Evolutionary conservation across 2,888 invertebrate species (phyloP), one percentile per base, ranked within the genome.

Genomic region (Neria commutata): DNA sequence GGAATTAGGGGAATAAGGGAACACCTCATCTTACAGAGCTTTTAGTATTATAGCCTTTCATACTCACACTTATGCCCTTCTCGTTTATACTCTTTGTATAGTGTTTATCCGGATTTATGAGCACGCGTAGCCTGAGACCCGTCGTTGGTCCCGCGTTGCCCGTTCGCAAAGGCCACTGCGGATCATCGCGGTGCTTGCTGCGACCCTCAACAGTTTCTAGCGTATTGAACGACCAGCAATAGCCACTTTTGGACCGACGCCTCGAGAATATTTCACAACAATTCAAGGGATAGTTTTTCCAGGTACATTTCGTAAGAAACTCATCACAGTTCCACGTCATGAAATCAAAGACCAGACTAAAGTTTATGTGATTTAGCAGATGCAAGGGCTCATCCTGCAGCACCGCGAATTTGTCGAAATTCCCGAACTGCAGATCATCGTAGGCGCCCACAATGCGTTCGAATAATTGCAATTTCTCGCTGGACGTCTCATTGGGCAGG

Each of bases 211-310:
- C 68, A 1, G 74, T 75, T 40, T 80, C 74, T 11, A 79, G 71
- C 0, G 83, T 79, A 70, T 84, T 84, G 66, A 85, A 85, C 1
- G 83, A 71, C 75, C 81, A 83, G 59, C 85, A 85, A 10, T 82
- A 67, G 0, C 85, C 84, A 57, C 77, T 78, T 62, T 83, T 82
- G 25, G 82, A 82, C 60, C 75, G 80, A 33, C 83, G 81, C 45
- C 75, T 70, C 5, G 81, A 78, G 61, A 85, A 84, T 26, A 83
- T 73, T 11, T 81, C 78, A 64, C 84, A 84, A 62, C 85, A 85
- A 24, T 83, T 70, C 37, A 80, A 67, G 11, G 71, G 54, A 45
- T 66, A 62, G 62, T 79, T 76, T 1, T 83, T 76, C 84, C 84
- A 85, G 67, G 77, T 76, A 61, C 85, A 85, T 4, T 72, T 59